Base-by-base conservation (phyloP, 2,888 invertebrate species). In the Alloplasta piceator region DNA sequence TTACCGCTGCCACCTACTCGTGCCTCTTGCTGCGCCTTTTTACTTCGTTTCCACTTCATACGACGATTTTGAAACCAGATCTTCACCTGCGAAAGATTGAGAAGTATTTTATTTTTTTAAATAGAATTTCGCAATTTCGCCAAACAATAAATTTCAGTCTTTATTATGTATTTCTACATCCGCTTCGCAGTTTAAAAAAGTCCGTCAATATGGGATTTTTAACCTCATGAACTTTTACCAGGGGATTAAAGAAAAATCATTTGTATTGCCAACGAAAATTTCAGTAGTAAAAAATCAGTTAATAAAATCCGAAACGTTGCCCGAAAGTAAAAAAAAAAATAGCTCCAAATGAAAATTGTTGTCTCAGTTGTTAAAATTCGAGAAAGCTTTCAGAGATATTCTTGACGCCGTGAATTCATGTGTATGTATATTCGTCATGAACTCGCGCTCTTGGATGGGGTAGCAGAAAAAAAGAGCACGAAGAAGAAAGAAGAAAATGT, bases 41-140 rank as follows among this genome's bases (percentile, higher is more conserved):
- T 98, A 84, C 98, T 98, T 9, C 99, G 94, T 92, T 99, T 99
- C 98, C 98, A 98, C 92, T 99, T 99, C 99, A 99, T 99, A 87
- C 99, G 95, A 66, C 99, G 95, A 92, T 99, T 99, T 94, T 99
- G 99, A 93, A 99, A 99, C 99, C 98, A 98, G 88, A 98, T 98
- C 94, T 98, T 98, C 83, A 98, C 98, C 97, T 98, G 94, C 5
- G 85, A 85, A 9, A 88, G 89, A 86, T 84, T 26, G 26, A 26
- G 3, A 26, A 26, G 26, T 26, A 2, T 26, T 26, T n/a, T n/a
- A n/a, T n/a, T 26, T 26, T 26, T 26, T 26, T 26, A 26, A 26
- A 26, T 3, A 26, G 26, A 26, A 26, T 26, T 0, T 38, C 38
- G 9, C 9, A 48, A 48, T 14, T 50, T 64, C 12, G 50, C 6